Conservation (phyloP, 2,797 vertebrate species). For the Molothrus ater region DNA sequence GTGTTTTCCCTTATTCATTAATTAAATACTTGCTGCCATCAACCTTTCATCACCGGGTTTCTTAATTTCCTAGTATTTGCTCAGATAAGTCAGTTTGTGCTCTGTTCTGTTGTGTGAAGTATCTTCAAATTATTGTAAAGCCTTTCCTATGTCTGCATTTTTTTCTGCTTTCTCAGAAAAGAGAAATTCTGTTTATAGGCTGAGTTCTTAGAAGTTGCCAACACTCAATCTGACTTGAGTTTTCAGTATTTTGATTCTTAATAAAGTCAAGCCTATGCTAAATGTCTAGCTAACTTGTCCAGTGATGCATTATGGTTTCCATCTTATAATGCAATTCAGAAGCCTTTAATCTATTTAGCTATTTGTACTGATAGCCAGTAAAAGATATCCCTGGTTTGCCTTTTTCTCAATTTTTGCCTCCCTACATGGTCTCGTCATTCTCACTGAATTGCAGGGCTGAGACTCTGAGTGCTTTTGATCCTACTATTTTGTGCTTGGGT, state of each 20-base stretch:
- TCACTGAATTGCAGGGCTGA: background rate
- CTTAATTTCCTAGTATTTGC: background rate
- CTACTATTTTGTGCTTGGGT: background rate
- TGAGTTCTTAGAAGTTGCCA: background rate
- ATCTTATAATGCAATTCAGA: background rate
- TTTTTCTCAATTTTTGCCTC: background rate
- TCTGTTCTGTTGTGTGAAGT: background rate
- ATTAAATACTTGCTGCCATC: background rate
- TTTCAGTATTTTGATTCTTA: background rate
- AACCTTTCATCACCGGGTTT: background rate
- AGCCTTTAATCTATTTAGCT: slow-evolving; percentile 13
- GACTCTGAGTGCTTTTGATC: background rate
- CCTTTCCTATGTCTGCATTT: background rate
- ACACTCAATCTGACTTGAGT: background rate
- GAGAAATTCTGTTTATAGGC: background rate
- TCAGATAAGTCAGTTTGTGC: background rate
- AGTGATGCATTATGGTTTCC: background rate
- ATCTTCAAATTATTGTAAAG: background rate
- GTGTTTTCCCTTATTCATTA: background rate
- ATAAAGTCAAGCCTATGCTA: background rate
- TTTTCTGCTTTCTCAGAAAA: background rate
- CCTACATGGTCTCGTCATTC: background rate
- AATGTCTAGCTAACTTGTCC: background rate
- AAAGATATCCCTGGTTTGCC: background rate
- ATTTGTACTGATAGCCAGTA: background rate